Percentiles rank a stretch among this genome's conserved stretches.
Conservation (phyloP, 2,888 invertebrate genomes). For the Tetanocera ferruginea region DNA sequence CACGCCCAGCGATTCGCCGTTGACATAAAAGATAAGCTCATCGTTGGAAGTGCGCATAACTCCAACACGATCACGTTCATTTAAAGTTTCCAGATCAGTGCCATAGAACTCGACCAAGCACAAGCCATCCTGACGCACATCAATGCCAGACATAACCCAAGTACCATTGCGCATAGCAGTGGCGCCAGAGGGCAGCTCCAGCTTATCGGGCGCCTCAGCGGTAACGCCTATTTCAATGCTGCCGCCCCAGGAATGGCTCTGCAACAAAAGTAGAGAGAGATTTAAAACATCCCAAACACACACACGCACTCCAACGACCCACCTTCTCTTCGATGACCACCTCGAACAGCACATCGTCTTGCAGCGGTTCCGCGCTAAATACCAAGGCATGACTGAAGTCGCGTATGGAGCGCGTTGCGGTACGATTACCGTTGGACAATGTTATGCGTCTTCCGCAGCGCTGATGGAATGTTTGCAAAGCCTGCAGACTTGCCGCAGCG, state of each 20-base stretch:
- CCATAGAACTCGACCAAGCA: slow-evolving; percentile 88
- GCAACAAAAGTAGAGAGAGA: slow-evolving; percentile 41
- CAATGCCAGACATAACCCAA: slow-evolving; percentile 93
- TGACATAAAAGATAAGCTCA: slow-evolving; percentile 89
- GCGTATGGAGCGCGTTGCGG: slow-evolving; percentile 83
- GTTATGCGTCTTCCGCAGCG: slow-evolving; percentile 89
- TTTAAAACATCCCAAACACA: slow-evolving; percentile 22
- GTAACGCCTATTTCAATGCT: slow-evolving; percentile 84
- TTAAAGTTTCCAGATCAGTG: slow-evolving; percentile 84
- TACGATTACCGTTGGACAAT: slow-evolving; percentile 85
- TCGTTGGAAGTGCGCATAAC: slow-evolving; percentile 86
- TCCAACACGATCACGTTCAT: slow-evolving; percentile 86
- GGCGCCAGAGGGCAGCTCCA: slow-evolving; percentile 82
- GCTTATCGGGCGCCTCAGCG: slow-evolving; percentile 76
- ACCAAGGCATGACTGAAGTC: slow-evolving; percentile 92
- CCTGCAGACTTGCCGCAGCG: slow-evolving; percentile 43
- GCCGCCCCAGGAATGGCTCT: slow-evolving; percentile 87
- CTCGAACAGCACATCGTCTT: slow-evolving; percentile 87
- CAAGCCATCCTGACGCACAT: slow-evolving; percentile 87
- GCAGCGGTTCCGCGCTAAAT: slow-evolving; percentile 83
- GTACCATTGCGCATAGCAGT: slow-evolving; percentile 84
- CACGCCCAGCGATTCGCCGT: slow-evolving; percentile 89
- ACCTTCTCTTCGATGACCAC: slow-evolving; percentile 92
- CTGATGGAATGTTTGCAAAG: slow-evolving; percentile 75
- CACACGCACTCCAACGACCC: slow-evolving; percentile 50